These are phyloP conservation scores for Gavia stellata DNA, from an alignment of 2,113 vertebrate genomes.

Conservation along the genomic window DNA sequence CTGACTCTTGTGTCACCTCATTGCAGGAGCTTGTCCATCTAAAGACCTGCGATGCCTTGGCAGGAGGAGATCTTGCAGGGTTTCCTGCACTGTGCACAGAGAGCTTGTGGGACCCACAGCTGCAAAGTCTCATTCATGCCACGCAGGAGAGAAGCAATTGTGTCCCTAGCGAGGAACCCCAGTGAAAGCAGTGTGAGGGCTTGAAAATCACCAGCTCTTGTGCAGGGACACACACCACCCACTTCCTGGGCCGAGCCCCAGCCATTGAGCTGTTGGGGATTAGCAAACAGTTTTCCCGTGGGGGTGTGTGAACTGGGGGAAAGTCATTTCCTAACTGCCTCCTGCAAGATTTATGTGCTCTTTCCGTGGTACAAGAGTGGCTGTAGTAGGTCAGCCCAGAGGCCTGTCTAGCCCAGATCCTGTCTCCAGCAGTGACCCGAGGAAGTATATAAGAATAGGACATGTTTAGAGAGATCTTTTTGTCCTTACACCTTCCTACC, in stretches of 20 bases:
- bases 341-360: background rate
- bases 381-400: background rate
- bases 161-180: background rate
- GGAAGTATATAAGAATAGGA: background rate
- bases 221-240: background rate
- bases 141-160: fast-evolving
- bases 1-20: background rate
- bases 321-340: background rate
- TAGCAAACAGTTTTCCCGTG: background rate
- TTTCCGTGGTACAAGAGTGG: background rate
- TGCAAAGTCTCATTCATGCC: background rate
- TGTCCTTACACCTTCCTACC: background rate
- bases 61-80: background rate
- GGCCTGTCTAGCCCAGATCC: background rate
- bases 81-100: background rate
- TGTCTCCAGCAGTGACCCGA: background rate
- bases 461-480: background rate
- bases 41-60: background rate
- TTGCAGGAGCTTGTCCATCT: background rate
- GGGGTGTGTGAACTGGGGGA: background rate
- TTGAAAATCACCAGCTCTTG: background rate
- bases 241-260: background rate
- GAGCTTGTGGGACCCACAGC: background rate
- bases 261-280: background rate
- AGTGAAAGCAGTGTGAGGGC: background rate